A percentile compares a stretch with the other conserved stretches of the same genome.
These are phyloP conservation scores for Eucera pruinosa DNA, from an alignment of 2,888 invertebrate genomes.

Conservation along the genomic window DNA sequence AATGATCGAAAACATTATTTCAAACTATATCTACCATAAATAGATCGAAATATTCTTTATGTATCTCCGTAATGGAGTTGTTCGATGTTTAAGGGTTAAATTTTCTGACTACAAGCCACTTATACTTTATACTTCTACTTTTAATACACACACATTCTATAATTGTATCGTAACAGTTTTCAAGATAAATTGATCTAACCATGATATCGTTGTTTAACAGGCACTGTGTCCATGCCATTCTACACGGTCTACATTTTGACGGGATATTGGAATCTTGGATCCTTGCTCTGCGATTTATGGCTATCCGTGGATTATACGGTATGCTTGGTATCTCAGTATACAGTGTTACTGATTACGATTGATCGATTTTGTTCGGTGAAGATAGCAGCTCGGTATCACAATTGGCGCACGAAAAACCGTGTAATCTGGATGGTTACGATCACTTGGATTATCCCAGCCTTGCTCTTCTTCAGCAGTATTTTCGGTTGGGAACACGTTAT, in stretches of 20 bases:
- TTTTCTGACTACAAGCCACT: too few relatives aligned
- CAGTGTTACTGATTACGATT: slow-evolving; percentile 98
- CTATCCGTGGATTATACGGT: slow-evolving; percentile 99
- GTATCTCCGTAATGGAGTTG: too few relatives aligned
- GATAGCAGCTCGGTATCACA: slow-evolving; percentile 98
- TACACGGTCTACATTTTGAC: slow-evolving; percentile 98
- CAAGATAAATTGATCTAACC: slow-evolving; percentile 4
- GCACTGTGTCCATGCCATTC: slow-evolving; percentile 99
- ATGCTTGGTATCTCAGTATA: slow-evolving; percentile 99
- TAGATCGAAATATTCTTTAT: too few relatives aligned
- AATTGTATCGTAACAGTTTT: background rate
- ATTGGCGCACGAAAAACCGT: slow-evolving; percentile 97
- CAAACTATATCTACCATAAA: too few relatives aligned
- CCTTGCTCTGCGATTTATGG: slow-evolving; percentile 98
- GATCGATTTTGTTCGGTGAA: slow-evolving; percentile 99
- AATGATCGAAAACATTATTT: too few relatives aligned
- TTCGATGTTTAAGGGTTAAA: too few relatives aligned
- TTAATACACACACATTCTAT: background rate
- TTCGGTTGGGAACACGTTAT: slow-evolving; percentile 99
- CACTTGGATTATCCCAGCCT: slow-evolving; percentile 98
- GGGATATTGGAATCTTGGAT: slow-evolving; percentile 98
- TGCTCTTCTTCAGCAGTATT: slow-evolving; percentile 98
- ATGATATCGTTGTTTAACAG: slow-evolving; percentile 84
- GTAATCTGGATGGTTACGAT: slow-evolving; percentile 98
- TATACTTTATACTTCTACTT: too few relatives aligned